Base-by-base conservation (phyloP, 2,797 vertebrate species). In the Aselliscus stoliczkanus region DNA sequence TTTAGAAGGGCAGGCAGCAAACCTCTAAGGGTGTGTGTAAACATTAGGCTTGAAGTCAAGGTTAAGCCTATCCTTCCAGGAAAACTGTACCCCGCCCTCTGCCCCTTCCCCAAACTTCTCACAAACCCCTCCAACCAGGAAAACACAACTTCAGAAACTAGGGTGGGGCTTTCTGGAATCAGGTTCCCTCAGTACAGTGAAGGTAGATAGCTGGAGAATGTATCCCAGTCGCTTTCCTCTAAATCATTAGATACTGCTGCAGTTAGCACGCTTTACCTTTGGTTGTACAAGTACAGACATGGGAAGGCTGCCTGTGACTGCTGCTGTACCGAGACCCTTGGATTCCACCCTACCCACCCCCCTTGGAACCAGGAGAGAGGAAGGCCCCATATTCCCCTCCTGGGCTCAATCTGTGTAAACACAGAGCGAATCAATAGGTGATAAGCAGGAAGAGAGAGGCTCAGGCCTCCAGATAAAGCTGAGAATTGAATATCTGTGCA, bases 81-180 rank as follows among this genome's bases (percentile, higher is more conserved):
- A 84, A 85, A 88, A 47, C 39, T 18, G 37, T 34, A 50, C 60
- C 67, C 34, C 3, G 25, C 18, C 42, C 44, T 58, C 70, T 6
- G 23, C 42, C 23, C 64, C 39, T 56, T 75, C 73, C 85, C 58
- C 85, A 92, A 39, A 70, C 54, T 83, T 60, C 76, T 69, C 67
- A 17, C 47, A 70, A 87, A 94, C 29, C 37, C 34, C 86, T 84
- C 37, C 56, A 31, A 72, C 56, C 50, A 82, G 92, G 83, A 94
- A 94, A 94, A 83, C 86, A 91, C 67, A 90, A 76, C 86, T 52
- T 90, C 58, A 75, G 94, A 90, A 85, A 89, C 67, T 6, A 90
- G 95, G 77, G 82, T 21, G 44, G 77, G 27, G 64, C 47, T 80
- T 88, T 88, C 80, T 92, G 54, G 47, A 79, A 62, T 44, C 62